Evolutionary conservation across 2,888 invertebrate genomes (phyloP).

Genomic region (Caenorhabditis becei): DNA sequence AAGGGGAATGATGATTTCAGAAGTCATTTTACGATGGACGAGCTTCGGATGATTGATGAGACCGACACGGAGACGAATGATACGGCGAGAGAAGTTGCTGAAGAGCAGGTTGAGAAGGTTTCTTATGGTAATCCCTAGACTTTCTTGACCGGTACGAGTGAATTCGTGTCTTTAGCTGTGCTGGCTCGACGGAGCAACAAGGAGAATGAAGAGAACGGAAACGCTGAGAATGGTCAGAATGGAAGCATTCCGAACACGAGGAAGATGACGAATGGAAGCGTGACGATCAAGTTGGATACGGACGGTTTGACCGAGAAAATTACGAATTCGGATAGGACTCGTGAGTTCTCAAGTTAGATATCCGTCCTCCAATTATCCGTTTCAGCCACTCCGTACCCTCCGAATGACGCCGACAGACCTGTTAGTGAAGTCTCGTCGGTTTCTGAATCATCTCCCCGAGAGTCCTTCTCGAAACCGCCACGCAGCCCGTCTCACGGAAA

Average conservation of each 20-base stretch:
- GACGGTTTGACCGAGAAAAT: constrained; percentile 25
- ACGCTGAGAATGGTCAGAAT: neutral
- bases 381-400: constrained; percentile 57
- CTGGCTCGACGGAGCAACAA: constrained; percentile 22
- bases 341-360: constrained; percentile 20
- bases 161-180: constrained; percentile 7
- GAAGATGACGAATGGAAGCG: constrained; percentile 33
- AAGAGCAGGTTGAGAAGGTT: constrained; percentile 33
- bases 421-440: constrained; percentile 29
- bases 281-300: constrained; percentile 41
- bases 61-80: constrained; percentile 58
- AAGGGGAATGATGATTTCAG: constrained; percentile 16
- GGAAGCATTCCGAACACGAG: neutral
- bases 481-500: neutral
- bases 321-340: constrained; percentile 35
- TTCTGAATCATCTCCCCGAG: constrained; percentile 24
- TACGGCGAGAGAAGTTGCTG: constrained; percentile 27
- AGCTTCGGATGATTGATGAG: constrained; percentile 61
- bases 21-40: constrained; percentile 59
- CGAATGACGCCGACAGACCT: constrained; percentile 33
- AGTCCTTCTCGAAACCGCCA: constrained; percentile 30
- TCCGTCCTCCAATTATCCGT: too few species aligned
- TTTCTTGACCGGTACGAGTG: too few species aligned
- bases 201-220: neutral
- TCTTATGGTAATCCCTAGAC: too few species aligned